A percentile compares a stretch with the other conserved stretches of the same genome.
phyloP scores from a whole-genome alignment of 2,113 vertebrate species.

The Antechinus flavipes region DNA sequence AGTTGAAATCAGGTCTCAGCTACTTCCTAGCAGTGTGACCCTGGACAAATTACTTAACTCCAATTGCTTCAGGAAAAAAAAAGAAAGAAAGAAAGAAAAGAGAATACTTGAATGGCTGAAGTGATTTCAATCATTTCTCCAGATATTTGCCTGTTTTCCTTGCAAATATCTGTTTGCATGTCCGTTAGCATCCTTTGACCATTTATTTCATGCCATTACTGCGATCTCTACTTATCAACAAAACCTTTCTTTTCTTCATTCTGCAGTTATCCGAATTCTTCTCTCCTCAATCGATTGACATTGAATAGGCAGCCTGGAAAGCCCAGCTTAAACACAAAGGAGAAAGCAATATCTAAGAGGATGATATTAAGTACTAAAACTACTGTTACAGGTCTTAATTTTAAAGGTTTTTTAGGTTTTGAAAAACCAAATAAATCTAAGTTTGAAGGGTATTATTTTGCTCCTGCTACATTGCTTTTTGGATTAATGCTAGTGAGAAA shows the following conservation, averaged over 20 bases:
- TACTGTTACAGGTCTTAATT: constrained; percentile 57
- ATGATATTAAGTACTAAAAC: constrained; percentile 54
- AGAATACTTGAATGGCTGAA: neutral
- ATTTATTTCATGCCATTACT: constrained; percentile 24
- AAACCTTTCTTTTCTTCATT: constrained; percentile 40
- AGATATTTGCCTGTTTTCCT: neutral
- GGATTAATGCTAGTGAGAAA: constrained; percentile 12
- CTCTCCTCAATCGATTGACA: constrained; percentile 49
- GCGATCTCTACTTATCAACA: constrained; percentile 33
- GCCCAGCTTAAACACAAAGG: constrained; percentile 43
- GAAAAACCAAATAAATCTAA: constrained; percentile 60
- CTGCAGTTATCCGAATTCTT: constrained; percentile 18
- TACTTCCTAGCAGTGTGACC: too few species aligned
- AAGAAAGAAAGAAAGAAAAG: too few species aligned
- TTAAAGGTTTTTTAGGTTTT: constrained; percentile 50
- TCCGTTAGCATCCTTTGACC: neutral
- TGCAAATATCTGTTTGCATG: neutral
- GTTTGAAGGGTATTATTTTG: constrained; percentile 58
- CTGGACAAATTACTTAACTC: too few species aligned
- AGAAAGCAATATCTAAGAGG: constrained; percentile 57
- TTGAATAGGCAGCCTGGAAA: constrained; percentile 53
- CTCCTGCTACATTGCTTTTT: constrained; percentile 40
- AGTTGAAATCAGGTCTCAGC: too few species aligned
- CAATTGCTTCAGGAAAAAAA: too few species aligned
- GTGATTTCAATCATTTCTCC: neutral